Base-by-base conservation (phyloP, 2,113 vertebrate genomes). In the Gymnarchus niloticus region DNA sequence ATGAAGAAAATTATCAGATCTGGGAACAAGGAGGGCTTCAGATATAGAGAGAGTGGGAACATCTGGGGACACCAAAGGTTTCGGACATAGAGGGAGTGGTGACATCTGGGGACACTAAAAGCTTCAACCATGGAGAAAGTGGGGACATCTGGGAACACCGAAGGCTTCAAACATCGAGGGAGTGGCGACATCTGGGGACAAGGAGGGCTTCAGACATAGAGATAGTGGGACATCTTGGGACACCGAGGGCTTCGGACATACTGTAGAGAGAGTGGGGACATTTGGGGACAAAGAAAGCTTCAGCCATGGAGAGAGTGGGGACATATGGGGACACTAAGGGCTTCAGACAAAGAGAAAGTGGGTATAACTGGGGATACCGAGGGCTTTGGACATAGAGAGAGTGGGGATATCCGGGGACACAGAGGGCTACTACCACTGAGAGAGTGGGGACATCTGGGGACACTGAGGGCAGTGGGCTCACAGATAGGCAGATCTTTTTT, bases 21-120 rank as follows among this genome's bases (percentile, higher is more conserved):
- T 41, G 28, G 41, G 14, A 33, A 83, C 17, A 46, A 56, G n/a
- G 10, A 54, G 33, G 61, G 28, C 61, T 6, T n/a, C 25, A 23
- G 5, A 23, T 8, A 41, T 89, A 44, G 88, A 91, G 57, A 93
- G 92, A 81, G 92, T 90, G 0, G 91, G 91, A 84, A 83, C 91
- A 52, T 87, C 90, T 69, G 89, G 90, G 76, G 88, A 86, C 0
- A 86, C 33, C n/a, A 85, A 17, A 93, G 84, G 37, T 91, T 12
- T 52, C 1, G 51, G 14, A 52, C 7, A 88, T 85, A 92, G 92
- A 0, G 92, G 91, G 59, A 86, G 88, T 1, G 8, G 10, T 6
- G 17, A 0, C 14, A 41, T 33, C 12, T 41, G 91, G 91, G 48
- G 91, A 88, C 91, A 86, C 33, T n/a, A 92, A 83, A 12, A 19